Evolutionary conservation across 2,797 vertebrate species (phyloP), one percentile per base, ranked within the genome.

Genomic region (Hydrophis major): DNA sequence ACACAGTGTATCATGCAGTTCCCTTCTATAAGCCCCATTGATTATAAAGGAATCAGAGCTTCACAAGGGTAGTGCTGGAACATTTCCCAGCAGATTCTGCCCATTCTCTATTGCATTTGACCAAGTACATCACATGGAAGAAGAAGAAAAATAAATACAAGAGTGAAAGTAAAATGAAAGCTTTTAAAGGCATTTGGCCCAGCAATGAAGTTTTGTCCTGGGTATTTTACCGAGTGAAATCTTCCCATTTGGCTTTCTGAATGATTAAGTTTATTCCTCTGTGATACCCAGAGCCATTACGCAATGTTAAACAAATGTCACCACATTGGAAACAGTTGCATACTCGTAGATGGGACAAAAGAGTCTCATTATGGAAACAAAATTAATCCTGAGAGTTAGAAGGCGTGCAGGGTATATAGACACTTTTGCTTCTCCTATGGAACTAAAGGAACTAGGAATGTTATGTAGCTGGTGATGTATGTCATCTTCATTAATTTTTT

Each of bases 181-280:
- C 42, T 89, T 56, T 92, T 94, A n/a, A 18, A 53, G 69, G 32
- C 91, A 66, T 92, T 93, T 94, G 90, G 89, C 83, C 74, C 32
- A 90, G 74, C 95, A 94, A 92, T 87, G 37, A 12, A 90, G 89
- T 86, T 95, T 93, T 90, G 89, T 47, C 25, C 87, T 87, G 60
- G 90, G 92, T 87, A 92, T 42, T 61, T 95, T 3, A 0, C 91
- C 90, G 86, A 86, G 92, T 90, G 32, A 32, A 91, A 87, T 59
- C 94, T 20, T 96, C 90, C 94, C 14, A 42, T 6, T 0, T 4
- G 91, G 90, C 86, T 91, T 92, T 93, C 93, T 91, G 83, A 89
- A 89, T 93, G 91, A 95, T 92, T 93, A 89, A 61, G 89, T 92
- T 91, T 94, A 92, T 92, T 90, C 42, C 92, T 94, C 47, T 93